Conservation (phyloP, 1,140 invertebrate genomes). For the Wasmannia auropunctata region DNA sequence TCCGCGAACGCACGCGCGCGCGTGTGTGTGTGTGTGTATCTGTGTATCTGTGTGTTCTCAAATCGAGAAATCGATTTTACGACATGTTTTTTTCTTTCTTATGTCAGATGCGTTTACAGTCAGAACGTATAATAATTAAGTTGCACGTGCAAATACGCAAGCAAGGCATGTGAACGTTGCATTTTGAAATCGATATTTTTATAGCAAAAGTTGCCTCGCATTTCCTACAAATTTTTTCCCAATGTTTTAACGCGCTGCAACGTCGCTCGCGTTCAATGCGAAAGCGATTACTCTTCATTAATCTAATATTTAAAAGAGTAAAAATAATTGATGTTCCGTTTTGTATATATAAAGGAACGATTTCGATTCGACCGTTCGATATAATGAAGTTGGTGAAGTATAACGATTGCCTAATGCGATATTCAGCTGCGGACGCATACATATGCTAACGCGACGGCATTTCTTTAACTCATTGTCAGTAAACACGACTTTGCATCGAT, state of each 20-base stretch:
- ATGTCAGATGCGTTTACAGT: background rate
- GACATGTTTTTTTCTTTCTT: background rate
- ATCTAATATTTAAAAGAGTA: background rate
- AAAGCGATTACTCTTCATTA: background rate
- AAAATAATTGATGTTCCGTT: background rate
- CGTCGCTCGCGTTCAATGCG: background rate
- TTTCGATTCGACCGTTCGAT: background rate
- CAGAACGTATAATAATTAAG: background rate
- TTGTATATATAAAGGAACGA: background rate
- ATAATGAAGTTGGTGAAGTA: background rate
- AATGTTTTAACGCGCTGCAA: background rate
- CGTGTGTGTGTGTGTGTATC: background rate
- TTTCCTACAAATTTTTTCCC: background rate
- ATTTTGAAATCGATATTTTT: background rate
- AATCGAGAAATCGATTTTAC: conserved; percentile 8
- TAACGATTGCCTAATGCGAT: background rate
- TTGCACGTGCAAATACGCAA: no score
- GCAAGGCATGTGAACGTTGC: background rate
- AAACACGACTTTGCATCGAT: background rate
- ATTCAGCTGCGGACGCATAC: background rate
- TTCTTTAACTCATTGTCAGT: background rate
- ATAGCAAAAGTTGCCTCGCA: background rate
- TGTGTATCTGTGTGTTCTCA: background rate
- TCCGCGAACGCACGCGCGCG: no score
- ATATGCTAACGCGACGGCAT: background rate